Base-by-base conservation (phyloP, 2,888 invertebrate genomes). In the Schizotus pectinicornis region DNA sequence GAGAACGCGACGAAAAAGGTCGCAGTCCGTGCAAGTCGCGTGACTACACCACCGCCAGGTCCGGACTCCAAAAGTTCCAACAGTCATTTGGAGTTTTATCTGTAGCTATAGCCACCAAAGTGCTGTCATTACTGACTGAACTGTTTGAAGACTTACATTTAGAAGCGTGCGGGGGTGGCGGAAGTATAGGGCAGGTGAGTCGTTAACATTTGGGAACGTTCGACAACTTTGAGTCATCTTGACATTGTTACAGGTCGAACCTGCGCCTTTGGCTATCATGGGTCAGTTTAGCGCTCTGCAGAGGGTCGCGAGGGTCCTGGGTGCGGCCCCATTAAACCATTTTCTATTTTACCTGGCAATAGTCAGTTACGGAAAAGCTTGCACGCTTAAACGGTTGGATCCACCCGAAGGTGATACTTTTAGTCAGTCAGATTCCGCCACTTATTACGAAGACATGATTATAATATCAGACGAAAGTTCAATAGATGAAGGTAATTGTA, bases 391-490 rank as follows among this genome's bases (percentile, higher is more conserved):
- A 77, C 85, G 93, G 55, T 86, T 89, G 41, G 91, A 92, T 80
- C 91, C 92, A 58, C 88, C 91, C 36, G 91, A 91, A 76, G 94
- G 90, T 39, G 95, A 95, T 75, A 91, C 91, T 43, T 86, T 90
- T 59, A 90, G 89, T 76, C 89, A 89, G 64, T 95, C 95, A 3
- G 96, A 95, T 80, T 95, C 95, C 7, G 95, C 95, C 43, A 95
- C 95, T n/a, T 96, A 94, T 81, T 95, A 95, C 79, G 95, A 95
- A 80, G 95, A 96, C 80, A 91, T 95, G 80, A 86, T 92, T 55
- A 92, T 95, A 72, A 94, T 93, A 77, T 94, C 94, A 0, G 93
- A 93, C 75, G 95, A 94, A 75, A 94, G 93, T 47, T 91, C 92
- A 56, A 91, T 90, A 37, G 93, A 93, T 75, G 94, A 94, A 80